Evolutionary conservation across 2,888 invertebrate species (phyloP), one percentile per base, ranked within the genome.

Genomic region (Netelia fuscicornis): DNA sequence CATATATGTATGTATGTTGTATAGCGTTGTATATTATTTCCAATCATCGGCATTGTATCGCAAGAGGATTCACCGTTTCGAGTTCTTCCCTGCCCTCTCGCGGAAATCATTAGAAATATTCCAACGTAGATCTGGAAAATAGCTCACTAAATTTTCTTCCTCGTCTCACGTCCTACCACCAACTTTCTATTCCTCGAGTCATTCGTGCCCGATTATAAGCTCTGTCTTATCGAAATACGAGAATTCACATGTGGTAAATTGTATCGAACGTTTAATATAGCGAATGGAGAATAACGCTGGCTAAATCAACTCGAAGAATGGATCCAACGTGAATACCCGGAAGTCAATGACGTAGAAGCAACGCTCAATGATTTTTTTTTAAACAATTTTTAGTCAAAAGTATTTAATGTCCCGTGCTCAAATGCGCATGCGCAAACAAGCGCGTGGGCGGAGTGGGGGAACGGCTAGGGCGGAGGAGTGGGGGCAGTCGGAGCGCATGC

Each of bases 101-200:
- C 6, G 25, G 77, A 81, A 81, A 72, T 77, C 65, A 42, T 77
- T 23, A 72, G 77, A 84, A 72, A 77, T 84, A 84, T 81, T 76
- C 54, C 76, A 68, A 72, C 71, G 17, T 54, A 60, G 52, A 52
- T 44, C 23, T 58, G 44, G 44, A 64, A 84, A 67, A 84, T 44
- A 64, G 76, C 60, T 80, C 37, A 6, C 58, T 80, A 80, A 76
- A 44, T 84, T 84, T 76, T 72, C 71, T 44, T 67, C 65, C 60
- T 52, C 58, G 71, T 76, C 76, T 76, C 71, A 80, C 72, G 20
- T 84, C 76, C 70, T 83, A 79, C 62, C 65, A 76, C 70, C 44
- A 84, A 84, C 80, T 84, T 67, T 80, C 80, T 60, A 76, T 42
- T 80, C 62, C 60, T 84, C 30, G 30, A 30, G 30, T 30, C 30